Base-by-base conservation (phyloP, 2,888 invertebrate genomes). In the Panzeria rudis region DNA sequence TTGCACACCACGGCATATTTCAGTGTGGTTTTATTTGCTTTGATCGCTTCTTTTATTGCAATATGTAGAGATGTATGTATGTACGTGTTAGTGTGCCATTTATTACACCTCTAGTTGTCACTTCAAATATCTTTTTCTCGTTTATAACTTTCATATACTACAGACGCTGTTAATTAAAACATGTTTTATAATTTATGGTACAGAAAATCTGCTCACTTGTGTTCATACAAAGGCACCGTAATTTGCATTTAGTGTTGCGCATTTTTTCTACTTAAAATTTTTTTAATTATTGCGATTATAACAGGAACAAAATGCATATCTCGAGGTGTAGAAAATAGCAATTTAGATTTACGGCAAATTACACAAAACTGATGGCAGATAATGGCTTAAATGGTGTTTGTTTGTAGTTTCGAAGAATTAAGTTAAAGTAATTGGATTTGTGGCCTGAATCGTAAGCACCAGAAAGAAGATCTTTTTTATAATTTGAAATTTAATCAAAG, bases 141-240 rank as follows among this genome's bases (percentile, higher is more conserved):
- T 47, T 35, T 68, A 59, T 77, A 69, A 66, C 17, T 50, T 52
- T 20, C 23, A 50, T 73, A 29, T 52, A 17, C 47, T 35, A 75
- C 25, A 47, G 35, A 78, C 44, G 75, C 69, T 71, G 78, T 85
- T 85, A 85, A 85, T 85, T 85, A 85, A 82, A 84, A 82, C 75
- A 11, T 82, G 82, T 78, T 82, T 29, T 56, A 78, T 75, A 82
- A 82, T 73, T 82, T 82, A 82, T 79, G 71, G 52, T 25, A 71
- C 64, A 76, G 54, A 59, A 82, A 85, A 85, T 77, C 84, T 68
- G 38, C 32, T 73, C 61, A 56, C 23, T 61, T 73, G 47, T 73
- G 61, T 75, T 44, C 47, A 17, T 44, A 44, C 32, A 68, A 68
- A 23, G 20, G 59, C 69, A 35, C 13, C 44, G 20, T 75, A 81